Conservation (phyloP, 1,140 invertebrate species). For the Drosophila carrolli region DNA sequence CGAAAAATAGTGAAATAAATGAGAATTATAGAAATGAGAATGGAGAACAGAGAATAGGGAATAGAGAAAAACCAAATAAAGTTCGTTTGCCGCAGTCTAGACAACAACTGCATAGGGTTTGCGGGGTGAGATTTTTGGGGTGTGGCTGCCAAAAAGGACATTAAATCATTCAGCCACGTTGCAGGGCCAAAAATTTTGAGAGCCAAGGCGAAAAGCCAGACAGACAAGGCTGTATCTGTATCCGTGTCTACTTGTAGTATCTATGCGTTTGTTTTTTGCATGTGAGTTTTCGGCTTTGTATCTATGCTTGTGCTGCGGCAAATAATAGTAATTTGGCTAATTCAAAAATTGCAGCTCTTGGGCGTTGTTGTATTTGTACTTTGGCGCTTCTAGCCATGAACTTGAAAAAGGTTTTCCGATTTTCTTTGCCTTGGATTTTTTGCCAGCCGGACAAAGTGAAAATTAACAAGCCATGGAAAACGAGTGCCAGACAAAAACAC, state of each 20-base stretch:
- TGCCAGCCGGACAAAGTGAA: slow-evolving; percentile 67
- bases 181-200: slow-evolving; percentile 49
- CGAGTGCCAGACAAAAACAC: slow-evolving; percentile 1
- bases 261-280: slow-evolving; percentile 16
- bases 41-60: slow-evolving; percentile 1
- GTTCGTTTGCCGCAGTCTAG: slow-evolving; percentile 80
- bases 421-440: slow-evolving; percentile 28
- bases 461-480: slow-evolving; percentile 61
- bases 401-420: slow-evolving; percentile 66
- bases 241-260: neutral
- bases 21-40: slow-evolving; percentile 30
- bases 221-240: slow-evolving; percentile 62
- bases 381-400: slow-evolving; percentile 66
- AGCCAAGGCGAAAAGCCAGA: slow-evolving; percentile 66
- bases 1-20: slow-evolving; percentile 38
- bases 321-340: slow-evolving; percentile 83
- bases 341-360: slow-evolving; percentile 76
- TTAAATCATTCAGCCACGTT: slow-evolving; percentile 77
- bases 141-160: slow-evolving; percentile 80
- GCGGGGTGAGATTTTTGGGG: slow-evolving; percentile 31
- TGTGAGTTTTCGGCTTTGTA: slow-evolving; percentile 27
- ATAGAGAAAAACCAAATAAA: slow-evolving; percentile 51
- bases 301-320: slow-evolving; percentile 59
- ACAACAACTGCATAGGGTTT: slow-evolving; percentile 65
- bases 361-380: slow-evolving; percentile 41